A percentile compares a stretch with the other conserved stretches of the same genome.
phyloP scores from a whole-genome alignment of 2,888 invertebrate species.

The Ypsolopha scabrella region DNA sequence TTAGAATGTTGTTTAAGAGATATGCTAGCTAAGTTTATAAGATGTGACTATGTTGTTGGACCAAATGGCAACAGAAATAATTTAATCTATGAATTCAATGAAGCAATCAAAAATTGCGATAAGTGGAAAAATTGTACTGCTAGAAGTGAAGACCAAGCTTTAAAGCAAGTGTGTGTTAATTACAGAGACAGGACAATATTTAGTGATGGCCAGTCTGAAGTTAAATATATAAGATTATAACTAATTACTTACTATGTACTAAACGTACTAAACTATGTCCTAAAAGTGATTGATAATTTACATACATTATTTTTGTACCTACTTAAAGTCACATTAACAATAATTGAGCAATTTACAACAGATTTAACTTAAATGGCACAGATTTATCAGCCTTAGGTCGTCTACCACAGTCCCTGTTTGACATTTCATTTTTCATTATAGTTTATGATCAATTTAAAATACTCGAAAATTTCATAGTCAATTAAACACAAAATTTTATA shows the following conservation, averaged over 20 bases:
- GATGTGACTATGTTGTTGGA: conserved; percentile 78
- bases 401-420: too few species aligned
- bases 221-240: conserved; percentile 9
- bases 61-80: conserved; percentile 83
- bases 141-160: conserved; percentile 49
- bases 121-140: conserved; percentile 55
- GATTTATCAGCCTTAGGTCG: too few species aligned
- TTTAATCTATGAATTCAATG: conserved; percentile 74
- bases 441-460: too few species aligned
- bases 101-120: conserved; percentile 72
- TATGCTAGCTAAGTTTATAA: conserved; percentile 63
- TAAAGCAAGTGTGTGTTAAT: conserved; percentile 72
- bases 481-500: too few species aligned
- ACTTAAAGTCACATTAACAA: too few species aligned
- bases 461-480: too few species aligned
- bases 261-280: too few species aligned
- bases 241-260: background rate
- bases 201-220: conserved; percentile 28
- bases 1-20: conserved; percentile 81
- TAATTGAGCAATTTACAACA: too few species aligned
- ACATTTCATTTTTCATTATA: too few species aligned
- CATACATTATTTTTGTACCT: too few species aligned
- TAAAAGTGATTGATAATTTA: too few species aligned
- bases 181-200: conserved; percentile 45
- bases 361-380: too few species aligned